Conservation (phyloP, 2,888 invertebrate genomes). For the Drosophila meridiana region DNA sequence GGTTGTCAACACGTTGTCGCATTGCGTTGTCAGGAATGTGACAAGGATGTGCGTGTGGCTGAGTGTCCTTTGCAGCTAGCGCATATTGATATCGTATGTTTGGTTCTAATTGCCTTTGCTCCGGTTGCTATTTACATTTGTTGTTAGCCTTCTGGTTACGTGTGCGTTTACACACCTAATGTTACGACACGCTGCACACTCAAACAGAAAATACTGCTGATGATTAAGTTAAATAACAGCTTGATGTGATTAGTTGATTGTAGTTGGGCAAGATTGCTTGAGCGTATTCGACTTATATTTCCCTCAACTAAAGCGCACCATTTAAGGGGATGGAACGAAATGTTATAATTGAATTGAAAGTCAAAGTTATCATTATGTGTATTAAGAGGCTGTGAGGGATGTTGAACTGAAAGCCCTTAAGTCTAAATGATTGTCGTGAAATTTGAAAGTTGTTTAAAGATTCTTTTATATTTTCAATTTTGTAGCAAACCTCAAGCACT, state of each 20-base stretch:
- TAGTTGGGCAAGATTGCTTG: slow-evolving; percentile 7
- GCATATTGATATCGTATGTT: not conserved
- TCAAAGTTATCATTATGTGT: no score
- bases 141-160: not conserved
- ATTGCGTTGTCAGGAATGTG: slow-evolving; percentile 13
- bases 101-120: not conserved
- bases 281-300: not conserved
- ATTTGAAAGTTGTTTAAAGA: no score
- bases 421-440: no score
- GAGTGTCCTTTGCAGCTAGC: not conserved
- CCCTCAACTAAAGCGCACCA: not conserved
- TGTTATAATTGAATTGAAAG: no score
- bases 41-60: not conserved
- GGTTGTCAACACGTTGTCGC: slow-evolving; percentile 42
- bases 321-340: no score
- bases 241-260: not conserved
- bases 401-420: no score
- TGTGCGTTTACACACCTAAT: slow-evolving; percentile 6
- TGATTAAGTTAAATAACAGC: slow-evolving; percentile 12
- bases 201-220: slow-evolving; percentile 5
- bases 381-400: no score
- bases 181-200: slow-evolving; percentile 19
- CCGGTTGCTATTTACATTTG: no score
- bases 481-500: no score
- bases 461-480: no score